Base-by-base conservation (phyloP, 2,888 invertebrate species). In the Allolobophora icterica region DNA sequence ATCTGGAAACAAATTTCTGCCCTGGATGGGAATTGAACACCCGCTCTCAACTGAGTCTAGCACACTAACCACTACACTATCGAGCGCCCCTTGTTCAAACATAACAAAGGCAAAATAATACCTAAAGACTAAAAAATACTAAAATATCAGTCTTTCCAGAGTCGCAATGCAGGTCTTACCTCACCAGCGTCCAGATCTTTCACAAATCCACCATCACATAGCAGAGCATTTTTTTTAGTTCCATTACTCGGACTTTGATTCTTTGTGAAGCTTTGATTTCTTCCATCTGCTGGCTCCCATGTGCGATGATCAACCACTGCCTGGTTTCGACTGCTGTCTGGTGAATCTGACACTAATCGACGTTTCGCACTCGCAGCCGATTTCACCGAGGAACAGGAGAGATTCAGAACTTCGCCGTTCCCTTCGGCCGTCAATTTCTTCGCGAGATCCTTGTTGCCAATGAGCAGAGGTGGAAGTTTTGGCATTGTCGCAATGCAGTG, bases 361-460 rank as follows among this genome's bases (percentile, higher is more conserved):
- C 52, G 11, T 52, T 24, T 52, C 24, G 52, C 52, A 1, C 11
- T n/a, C 19, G 45, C 45, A 45, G 45, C 13, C n/a, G n/a, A 71
- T n/a, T n/a, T 71, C 0, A 2, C n/a, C 6, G 71, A 71, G 5
- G 58, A 58, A 3, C 24, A 5, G 30, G 71, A 71, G 8, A 71
- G 71, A 13, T 71, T 71, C 6, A 71, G 71, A n/a, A n/a, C 71
- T 8, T 71, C 71, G 8, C 71, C 6, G 8, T 8, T 71, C 71
- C n/a, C 87, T 17, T 87, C 35, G 21, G 19, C 87, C 2, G 87
- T 35, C 34, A 87, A 35, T 17, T 87, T 87, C 38, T 38, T 87
- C 21, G 87, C 87, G 30, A 87, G 87, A 24, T 87, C 87, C 87
- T 35, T 87, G 87, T 87, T 87, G 34, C 87, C 87, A 6, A 87